phyloP scores from a whole-genome alignment of 2,888 invertebrate genomes.

The Xestia ashworthii region DNA sequence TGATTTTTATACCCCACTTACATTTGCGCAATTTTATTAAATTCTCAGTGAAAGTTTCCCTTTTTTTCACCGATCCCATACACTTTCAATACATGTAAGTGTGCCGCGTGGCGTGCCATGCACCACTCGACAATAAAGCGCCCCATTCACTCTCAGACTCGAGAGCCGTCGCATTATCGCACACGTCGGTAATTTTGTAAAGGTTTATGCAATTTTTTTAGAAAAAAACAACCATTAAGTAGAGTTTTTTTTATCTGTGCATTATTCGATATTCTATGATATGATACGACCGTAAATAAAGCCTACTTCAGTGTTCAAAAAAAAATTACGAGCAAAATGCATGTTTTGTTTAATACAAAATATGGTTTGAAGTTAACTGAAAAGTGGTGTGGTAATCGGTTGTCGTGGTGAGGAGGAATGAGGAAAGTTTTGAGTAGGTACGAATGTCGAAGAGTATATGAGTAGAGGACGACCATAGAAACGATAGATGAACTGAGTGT shows the following conservation, averaged over 20 bases:
- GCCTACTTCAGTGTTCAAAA: not conserved
- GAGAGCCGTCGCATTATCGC: slow-evolving; percentile 35
- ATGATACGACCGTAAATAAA: not conserved
- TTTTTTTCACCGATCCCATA: slow-evolving; percentile 31
- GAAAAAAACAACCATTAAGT: not conserved
- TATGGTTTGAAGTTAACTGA: too few species aligned
- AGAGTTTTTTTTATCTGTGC: not conserved
- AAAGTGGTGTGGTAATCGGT: too few species aligned
- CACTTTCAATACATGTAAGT: slow-evolving; percentile 39
- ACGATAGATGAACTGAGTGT: too few species aligned
- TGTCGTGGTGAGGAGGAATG: too few species aligned
- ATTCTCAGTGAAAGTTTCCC: slow-evolving; percentile 12
- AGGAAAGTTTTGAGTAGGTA: too few species aligned
- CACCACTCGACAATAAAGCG: slow-evolving; percentile 64
- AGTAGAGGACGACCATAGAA: too few species aligned
- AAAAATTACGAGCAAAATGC: too few species aligned
- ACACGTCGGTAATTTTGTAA: slow-evolving; percentile 47
- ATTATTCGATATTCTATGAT: not conserved
- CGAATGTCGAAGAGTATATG: too few species aligned
- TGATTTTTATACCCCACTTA: slow-evolving; percentile 14
- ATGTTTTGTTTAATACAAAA: too few species aligned
- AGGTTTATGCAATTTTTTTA: slow-evolving; percentile 15
- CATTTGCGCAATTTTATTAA: slow-evolving; percentile 5
- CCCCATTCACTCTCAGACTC: slow-evolving; percentile 50
- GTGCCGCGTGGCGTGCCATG: slow-evolving; percentile 71